Evolutionary conservation across 2,113 vertebrate species (phyloP), one percentile per base, ranked within the genome.

Genomic region (Neodontobutis hainanensis): DNA sequence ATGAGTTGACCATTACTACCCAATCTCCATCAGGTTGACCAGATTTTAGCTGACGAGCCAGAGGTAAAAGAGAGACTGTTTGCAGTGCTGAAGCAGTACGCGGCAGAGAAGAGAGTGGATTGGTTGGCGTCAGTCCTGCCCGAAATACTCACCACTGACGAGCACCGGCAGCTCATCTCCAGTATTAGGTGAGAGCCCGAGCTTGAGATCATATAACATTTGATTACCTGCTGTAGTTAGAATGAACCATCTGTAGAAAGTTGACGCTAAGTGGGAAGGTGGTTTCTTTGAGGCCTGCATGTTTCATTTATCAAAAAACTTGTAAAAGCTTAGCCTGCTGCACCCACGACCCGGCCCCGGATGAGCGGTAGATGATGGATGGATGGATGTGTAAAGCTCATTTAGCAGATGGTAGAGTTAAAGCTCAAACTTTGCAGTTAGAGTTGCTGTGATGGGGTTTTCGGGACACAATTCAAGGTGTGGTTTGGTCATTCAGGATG

Each of bases 51-150:
- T 0, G 93, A 94, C 0, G 94, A 96, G 61, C 94, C 91, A 0
- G 87, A 92, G 19, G 91, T 96, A 55, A 97, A 94, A 75, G 95
- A 98, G 87, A 94, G 90, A 79, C 90, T 99, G 62, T 95, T 96
- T 51, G 11, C 88, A 0, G 86, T 93, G 1, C 87, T 99, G 78
- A 99, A 98, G 91, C 97, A 95, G 73, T 98, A 96, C 0, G 97
- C 97, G 0, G 91, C 95, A 0, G 95, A 97, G 87, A 92, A 94
- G 84, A 94, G 88, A 16, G 95, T 96, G 5, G 97, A 99, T 10
- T 91, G 92, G 87, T 76, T 98, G 91, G 96, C 97, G n/a, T 81
- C 89, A 0, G 89, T 92, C 15, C 94, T 99, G 60, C 89, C 95
- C 12, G 88, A 93, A 78, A 89, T 92, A 0, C 93, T 99, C 67